Conservation (phyloP, 2,113 vertebrate genomes). For the Lagopus leucura region DNA sequence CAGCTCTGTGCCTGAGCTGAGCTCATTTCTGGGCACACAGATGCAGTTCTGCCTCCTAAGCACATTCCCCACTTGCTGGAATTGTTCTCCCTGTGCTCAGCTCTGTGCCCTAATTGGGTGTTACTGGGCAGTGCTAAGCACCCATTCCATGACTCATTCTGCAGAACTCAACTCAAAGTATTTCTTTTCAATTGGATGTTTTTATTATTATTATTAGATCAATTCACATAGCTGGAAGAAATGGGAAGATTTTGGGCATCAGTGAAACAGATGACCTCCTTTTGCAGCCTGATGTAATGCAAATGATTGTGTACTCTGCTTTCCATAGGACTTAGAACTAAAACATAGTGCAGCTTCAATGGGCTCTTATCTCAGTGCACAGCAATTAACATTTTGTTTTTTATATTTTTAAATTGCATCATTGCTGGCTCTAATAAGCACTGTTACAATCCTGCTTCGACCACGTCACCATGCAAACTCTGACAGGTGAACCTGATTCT, state of each 20-base stretch:
- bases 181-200: not conserved
- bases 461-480: rapidly evolving
- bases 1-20: not conserved
- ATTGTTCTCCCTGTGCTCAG: not conserved
- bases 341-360: not conserved
- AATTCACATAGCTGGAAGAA: not conserved
- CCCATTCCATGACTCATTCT: too few relatives aligned
- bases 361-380: too few relatives aligned
- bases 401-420: not conserved
- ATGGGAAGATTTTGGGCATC: not conserved
- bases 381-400: not conserved
- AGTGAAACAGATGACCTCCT: not conserved
- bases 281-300: not conserved
- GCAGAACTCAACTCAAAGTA: not conserved
- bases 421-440: not conserved
- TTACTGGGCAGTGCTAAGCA: not conserved
- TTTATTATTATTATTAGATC: not conserved
- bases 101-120: rapidly evolving
- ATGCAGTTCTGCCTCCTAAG: not conserved
- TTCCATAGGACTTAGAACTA: not conserved
- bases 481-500: not conserved
- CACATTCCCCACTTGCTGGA: rapidly evolving
- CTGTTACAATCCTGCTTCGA: not conserved
- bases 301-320: not conserved
- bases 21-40: rapidly evolving